Percentiles rank a stretch among this genome's conserved stretches.
Evolutionary conservation across 2,888 invertebrate genomes (phyloP).

Genomic region (Eilema caniola): DNA sequence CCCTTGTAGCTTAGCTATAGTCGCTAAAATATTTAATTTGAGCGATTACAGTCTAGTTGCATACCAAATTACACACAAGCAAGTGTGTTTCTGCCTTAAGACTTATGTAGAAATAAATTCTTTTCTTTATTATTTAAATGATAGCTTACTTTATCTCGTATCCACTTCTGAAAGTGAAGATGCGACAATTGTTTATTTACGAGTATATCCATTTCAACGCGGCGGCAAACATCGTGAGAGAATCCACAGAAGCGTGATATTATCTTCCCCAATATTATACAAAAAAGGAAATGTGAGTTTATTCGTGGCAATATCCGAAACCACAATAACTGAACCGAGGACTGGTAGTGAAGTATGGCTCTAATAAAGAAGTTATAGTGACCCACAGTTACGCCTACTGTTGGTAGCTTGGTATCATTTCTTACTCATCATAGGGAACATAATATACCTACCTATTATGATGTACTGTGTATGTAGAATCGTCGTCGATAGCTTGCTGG

Average conservation of each 20-base stretch:
- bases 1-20: too few species aligned
- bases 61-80: too few species aligned
- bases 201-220: constrained; percentile 2
- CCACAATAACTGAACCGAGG: constrained; percentile 13
- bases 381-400: neutral
- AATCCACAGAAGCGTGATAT: constrained; percentile 21
- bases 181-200: constrained; percentile 20
- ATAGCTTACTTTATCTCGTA: neutral
- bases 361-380: neutral
- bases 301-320: constrained; percentile 15
- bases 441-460: neutral
- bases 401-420: neutral
- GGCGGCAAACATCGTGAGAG: constrained; percentile 18
- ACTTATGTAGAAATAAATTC: neutral
- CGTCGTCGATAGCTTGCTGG: neutral
- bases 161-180: neutral
- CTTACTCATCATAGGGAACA: neutral
- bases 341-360: neutral
- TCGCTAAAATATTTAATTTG: too few species aligned
- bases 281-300: constrained; percentile 16
- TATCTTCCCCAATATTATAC: constrained; percentile 17
- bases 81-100: neutral
- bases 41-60: too few species aligned
- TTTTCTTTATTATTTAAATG: neutral
- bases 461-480: neutral